A percentile compares a stretch with the other conserved stretches of the same genome.
phyloP scores from a whole-genome alignment of 2,113 vertebrate species.

The Amblyopsis rosae region DNA sequence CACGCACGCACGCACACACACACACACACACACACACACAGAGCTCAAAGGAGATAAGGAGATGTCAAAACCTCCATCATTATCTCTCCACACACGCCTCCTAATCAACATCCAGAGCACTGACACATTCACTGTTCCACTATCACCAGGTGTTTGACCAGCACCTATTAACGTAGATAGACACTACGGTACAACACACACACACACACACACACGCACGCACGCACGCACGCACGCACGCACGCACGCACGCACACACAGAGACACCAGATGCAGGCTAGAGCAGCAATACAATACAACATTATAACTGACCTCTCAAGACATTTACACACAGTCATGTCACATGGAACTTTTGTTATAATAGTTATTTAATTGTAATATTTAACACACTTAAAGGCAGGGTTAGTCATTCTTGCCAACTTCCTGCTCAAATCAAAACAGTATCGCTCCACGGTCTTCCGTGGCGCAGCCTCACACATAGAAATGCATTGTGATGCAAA shows the following conservation, averaged over 20 bases:
- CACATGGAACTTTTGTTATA: not conserved
- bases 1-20: not conserved
- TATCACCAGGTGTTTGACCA: constrained; percentile 25
- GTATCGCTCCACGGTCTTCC: too few relatives aligned
- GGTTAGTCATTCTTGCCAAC: too few relatives aligned
- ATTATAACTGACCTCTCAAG: not conserved
- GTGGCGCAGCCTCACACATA: too few relatives aligned
- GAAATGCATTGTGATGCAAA: too few relatives aligned
- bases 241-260: constrained; percentile 19
- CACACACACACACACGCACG: not conserved
- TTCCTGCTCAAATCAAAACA: too few relatives aligned
- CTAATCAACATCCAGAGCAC: constrained; percentile 32
- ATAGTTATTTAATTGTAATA: too few relatives aligned
- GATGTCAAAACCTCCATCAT: not conserved
- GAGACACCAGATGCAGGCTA: constrained; percentile 7
- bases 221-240: constrained; percentile 14
- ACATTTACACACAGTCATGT: not conserved
- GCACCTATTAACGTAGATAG: constrained; percentile 6
- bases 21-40: constrained; percentile 1
- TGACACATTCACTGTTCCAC: constrained; percentile 19
- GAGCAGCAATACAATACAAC: constrained; percentile 17
- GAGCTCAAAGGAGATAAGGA: not conserved
- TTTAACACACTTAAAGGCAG: too few relatives aligned
- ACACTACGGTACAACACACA: not conserved
- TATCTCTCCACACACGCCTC: constrained; percentile 28